Evolutionary conservation across 2,888 invertebrate genomes (phyloP), one percentile per base, ranked within the genome.

Genomic region (Lissocephala sabroskyi): DNA sequence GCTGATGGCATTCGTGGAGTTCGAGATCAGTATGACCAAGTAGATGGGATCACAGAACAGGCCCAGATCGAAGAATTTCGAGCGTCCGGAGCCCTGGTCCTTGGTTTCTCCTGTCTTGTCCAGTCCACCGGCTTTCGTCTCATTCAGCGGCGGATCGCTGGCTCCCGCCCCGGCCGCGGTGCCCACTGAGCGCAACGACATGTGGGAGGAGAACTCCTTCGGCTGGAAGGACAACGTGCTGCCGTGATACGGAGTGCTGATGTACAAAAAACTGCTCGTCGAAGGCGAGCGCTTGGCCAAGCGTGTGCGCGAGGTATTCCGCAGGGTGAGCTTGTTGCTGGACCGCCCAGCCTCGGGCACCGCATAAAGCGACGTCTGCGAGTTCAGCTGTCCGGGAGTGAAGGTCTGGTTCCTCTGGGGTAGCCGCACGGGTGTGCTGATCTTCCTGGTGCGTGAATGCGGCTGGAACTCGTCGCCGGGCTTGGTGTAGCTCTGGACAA

Each of bases 161-260:
- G 56, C 56, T 42, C 59, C 65, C 9, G 56, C 61, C 83, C 86
- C 0, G 1, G 59, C 52, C 1, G 88, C 88, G 32, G 86, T 89
- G 0, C 88, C 87, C 0, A 89, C 87, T 0, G 92, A 91, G 63
- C 89, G 91, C 1, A 93, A 79, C 10, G 93, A 93, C 56, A 93
- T 88, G 40, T 92, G 92, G 1, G 92, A 93, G 0, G 93, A 91
- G 76, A 92, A 91, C 61, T 91, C 91, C 76, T 90, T 89, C 0
- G 91, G 91, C 55, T 92, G 91, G 56, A 94, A 88, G 0, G 93
- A 92, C 0, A 94, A 70, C 0, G 94, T 93, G 33, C 94, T 93
- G 0, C 94, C 94, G 65, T 94, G 94, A 77, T 93, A 94, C 0
- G 94, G 92, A 0, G 94, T 94, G 39, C 92, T 92, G 79, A 94